Base-by-base conservation (phyloP, 2,113 vertebrate species). In the Cynocephalus volans region DNA sequence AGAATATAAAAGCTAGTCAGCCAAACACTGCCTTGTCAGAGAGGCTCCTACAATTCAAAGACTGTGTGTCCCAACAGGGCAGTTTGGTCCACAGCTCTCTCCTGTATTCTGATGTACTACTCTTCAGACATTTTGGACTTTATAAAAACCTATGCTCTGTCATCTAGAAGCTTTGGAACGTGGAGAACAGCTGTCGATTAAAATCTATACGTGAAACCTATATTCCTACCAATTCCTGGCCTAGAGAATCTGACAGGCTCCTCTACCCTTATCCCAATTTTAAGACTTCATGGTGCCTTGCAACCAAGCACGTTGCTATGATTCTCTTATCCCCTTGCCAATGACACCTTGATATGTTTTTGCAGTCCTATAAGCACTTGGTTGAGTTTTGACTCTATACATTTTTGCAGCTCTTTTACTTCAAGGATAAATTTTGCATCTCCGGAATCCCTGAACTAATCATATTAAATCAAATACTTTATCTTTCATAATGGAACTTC, bases 381-480 rank as follows among this genome's bases (percentile, higher is more conserved):
- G 9, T 50, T 84, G 85, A 75, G 5, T 84, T 5, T 18, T 50
- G 15, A 48, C 26, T 67, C 23, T 69, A 54, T 56, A 15, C 45
- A 24, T 1, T 28, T 80, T 83, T 73, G 26, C 8, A 95, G 24
- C 41, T 72, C 31, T 81, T 87, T 64, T 88, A 60, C 36, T 45
- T 93, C 41, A 18, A 54, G 28, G 13, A 73, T 92, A 67, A 83
- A 72, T 80, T 84, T 67, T 88, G 0, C 4, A 79, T 88, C 58
- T 67, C 62, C 79, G 70, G 8, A 88, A 24, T 67, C 5, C 23
- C 26, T 88, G 56, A 92, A 52, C 11, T 69, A 87, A 70, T 93
- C 2, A 75, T 80, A 93, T 86, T 83, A 87, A 97, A n/a, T 21
- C 31, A 96, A 70, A 75, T 69, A 36, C 2, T 48, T 88, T 73